Evolutionary conservation across 2,113 vertebrate species (phyloP), one percentile per base, ranked within the genome.

Genomic region (Aegithalos caudatus): DNA sequence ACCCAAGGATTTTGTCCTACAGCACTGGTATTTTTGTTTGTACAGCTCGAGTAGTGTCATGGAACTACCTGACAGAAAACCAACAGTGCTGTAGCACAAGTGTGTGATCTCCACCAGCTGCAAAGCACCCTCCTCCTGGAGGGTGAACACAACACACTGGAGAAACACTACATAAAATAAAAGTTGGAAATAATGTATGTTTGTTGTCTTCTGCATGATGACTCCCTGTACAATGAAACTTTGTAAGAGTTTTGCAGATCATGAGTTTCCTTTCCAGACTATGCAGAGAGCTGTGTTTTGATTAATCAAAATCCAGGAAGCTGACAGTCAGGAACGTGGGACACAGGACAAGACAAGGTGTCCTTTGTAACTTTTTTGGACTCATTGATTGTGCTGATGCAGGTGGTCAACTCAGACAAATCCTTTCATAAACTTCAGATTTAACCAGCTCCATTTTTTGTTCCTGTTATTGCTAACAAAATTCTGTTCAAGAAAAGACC

Each of bases 401-500:
- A 96, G 92, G 84, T 92, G 70, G 73, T 89, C 65, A 92, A 45
- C 40, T 87, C 69, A 84, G 44, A 74, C 35, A 86, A 78, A 83
- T 51, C n/a, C 69, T 84, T 92, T 92, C 56, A 94, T n/a, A 78
- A 92, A 86, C 54, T 80, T 84, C 69, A 87, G 56, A 87, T 38
- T 71, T 56, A 73, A 86, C 38, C 47, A 86, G 38, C 14, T 83
- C 71, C 14, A 50, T 29, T 86, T 94, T 93, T 81, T 72, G 38
- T 69, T 87, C 48, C 40, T 79, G 48, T 33, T 86, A 71, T n/a
- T 82, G n/a, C 81, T 79, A 72, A 71, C 57, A 79, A 57, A 86
- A 81, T 67, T 84, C 69, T 89, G 31, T 22, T 82, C 57, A 91
- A 96, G 83, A 95, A 95, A 91, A 86, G 80, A 84, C 22, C 73